Evolutionary conservation across 1,140 invertebrate genomes (phyloP).

Genomic region (Solenopsis invicta): DNA sequence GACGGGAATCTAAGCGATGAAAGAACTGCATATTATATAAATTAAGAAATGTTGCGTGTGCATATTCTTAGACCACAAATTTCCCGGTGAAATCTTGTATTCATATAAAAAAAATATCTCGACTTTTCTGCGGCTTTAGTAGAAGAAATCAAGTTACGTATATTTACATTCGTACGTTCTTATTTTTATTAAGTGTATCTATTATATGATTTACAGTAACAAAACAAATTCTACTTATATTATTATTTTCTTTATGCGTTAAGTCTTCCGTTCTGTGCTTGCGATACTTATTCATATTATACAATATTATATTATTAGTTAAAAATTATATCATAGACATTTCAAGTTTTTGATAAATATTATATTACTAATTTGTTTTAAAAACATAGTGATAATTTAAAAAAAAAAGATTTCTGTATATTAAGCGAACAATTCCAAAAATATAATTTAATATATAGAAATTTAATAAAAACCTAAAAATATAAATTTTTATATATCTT

Average conservation of each 20-base stretch:
- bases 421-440: neutral
- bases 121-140: neutral
- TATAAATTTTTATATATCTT: slow-evolving; percentile 7
- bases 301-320: neutral
- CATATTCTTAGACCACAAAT: neutral
- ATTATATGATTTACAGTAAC: slow-evolving; percentile 14
- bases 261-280: slow-evolving; percentile 1
- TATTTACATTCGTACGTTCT: neutral
- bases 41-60: neutral
- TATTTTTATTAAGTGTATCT: neutral
- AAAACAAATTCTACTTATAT: neutral
- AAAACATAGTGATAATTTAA: neutral
- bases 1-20: slow-evolving; percentile 61
- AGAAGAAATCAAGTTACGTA: neutral
- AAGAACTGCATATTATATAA: slow-evolving; percentile 12
- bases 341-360: neutral
- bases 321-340: neutral
- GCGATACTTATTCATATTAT: neutral
- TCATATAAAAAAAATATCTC: neutral
- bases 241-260: neutral
- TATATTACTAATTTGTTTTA: neutral
- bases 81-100: neutral
- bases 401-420: neutral
- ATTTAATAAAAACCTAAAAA: neutral
- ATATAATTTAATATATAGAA: neutral